These are phyloP conservation scores for Pammene fasciana DNA, from an alignment of 2,888 invertebrate species.

Conservation along the genomic window DNA sequence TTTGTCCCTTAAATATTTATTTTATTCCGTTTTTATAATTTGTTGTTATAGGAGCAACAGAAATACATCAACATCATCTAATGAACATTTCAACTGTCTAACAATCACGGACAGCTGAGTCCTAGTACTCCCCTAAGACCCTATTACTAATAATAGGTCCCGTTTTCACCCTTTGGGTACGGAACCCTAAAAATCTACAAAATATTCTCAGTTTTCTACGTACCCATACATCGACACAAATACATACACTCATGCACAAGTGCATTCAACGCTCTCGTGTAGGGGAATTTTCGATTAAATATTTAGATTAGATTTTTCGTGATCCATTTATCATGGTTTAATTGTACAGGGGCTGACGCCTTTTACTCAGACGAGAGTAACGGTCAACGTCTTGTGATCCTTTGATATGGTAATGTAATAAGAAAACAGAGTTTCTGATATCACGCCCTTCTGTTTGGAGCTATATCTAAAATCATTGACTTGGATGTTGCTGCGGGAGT, in stretches of 20 bases:
- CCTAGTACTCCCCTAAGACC: no score
- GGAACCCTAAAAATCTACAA: no score
- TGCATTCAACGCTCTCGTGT: conserved; percentile 51
- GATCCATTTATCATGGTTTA: conserved; percentile 81
- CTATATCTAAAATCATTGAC: conserved; percentile 42
- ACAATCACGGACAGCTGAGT: no score
- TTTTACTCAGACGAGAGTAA: conserved; percentile 65
- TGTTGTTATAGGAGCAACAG: no score
- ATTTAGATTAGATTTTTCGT: conserved; percentile 83
- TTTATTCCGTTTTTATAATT: no score
- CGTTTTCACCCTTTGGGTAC: no score
- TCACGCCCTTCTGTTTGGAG: conserved; percentile 46
- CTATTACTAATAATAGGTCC: no score
- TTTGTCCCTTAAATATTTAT: no score
- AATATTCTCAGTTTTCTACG: no score
- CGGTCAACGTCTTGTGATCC: conserved; percentile 62
- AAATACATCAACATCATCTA: no score
- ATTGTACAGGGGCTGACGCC: conserved; percentile 73
- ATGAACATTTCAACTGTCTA: no score
- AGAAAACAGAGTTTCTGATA: conserved; percentile 50
- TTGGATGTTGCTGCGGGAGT: conserved; percentile 35
- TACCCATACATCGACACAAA: neutral
- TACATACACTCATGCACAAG: conserved; percentile 25
- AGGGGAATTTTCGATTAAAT: conserved; percentile 82
- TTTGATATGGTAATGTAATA: conserved; percentile 80